Base-by-base conservation (phyloP, 2,888 invertebrate species). In the Dasysyrphus tricinctus region DNA sequence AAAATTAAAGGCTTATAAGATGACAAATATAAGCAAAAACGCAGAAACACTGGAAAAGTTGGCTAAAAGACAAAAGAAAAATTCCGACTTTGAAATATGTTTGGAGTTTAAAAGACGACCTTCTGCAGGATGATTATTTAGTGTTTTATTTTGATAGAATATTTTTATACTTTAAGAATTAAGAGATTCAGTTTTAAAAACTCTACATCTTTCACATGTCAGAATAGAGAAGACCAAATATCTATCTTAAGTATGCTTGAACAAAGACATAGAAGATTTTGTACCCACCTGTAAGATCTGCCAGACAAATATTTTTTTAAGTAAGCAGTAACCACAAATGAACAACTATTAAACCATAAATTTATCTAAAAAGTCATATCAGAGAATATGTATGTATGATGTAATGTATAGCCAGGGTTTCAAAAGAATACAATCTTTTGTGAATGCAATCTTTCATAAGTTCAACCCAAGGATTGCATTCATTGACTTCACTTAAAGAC, bases 171-270 rank as follows among this genome's bases (percentile, higher is more conserved):
- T 89, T 14, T 34, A 16, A 19, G 70, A 65, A 11, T 72, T 89
- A 44, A 85, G 82, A 80, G 67, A 79, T 51, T 59, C 88, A 42
- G 88, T 88, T 61, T 19, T 89, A 39, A 57, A 87, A 44, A 24
- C 85, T 37, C 69, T 89, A 56, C 89, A 89, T 79, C 76, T 79
- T 77, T n/a, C 88, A 2, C 49, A 61, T n/a, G 4, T 88, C 61
- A 88, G 89, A n/a, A 80, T 88, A n/a, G 81, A 80, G 74, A 89
- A 89, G 70, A 85, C 76, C 24, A 88, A 89, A 77, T 3, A 11
- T 4, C 9, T 11, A 37, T 67, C 79, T 44, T 16, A 88, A 5
- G 54, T 89, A 14, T 88, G 85, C 9, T 57, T 89, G 19, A 80
- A 79, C 57, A 44, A 65, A 9, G 76, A 88, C 6, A 88, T 88